Conservation (phyloP, 2,888 invertebrate genomes). For the Exocentrus adspersus region DNA sequence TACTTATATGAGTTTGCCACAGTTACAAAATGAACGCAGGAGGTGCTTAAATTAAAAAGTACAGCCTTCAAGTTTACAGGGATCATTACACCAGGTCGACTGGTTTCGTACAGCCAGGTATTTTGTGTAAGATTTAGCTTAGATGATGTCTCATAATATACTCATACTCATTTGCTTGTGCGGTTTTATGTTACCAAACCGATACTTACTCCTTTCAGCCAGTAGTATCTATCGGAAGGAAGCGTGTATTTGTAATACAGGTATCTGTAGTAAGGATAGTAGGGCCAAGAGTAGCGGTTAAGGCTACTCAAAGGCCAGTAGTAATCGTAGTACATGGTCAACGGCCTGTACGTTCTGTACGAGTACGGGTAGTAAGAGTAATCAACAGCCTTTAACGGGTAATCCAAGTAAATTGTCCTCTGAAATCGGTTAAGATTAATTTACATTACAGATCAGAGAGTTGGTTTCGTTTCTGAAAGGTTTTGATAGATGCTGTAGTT, state of each 20-base stretch:
- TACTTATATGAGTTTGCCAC: constrained; percentile 25
- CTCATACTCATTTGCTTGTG: too few relatives aligned
- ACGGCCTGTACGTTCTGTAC: constrained; percentile 48
- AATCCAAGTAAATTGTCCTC: constrained; percentile 49
- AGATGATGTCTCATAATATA: too few relatives aligned
- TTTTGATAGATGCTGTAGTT: constrained; percentile 12
- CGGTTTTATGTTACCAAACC: neutral
- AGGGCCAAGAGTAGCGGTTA: constrained; percentile 50
- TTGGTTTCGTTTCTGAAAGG: neutral
- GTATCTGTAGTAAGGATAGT: constrained; percentile 50
- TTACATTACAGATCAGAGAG: neutral
- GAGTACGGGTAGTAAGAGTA: constrained; percentile 48
- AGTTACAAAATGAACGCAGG: constrained; percentile 27
- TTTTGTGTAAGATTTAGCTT: neutral
- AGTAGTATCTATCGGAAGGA: constrained; percentile 50
- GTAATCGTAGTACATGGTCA: constrained; percentile 50
- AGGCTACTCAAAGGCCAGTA: constrained; percentile 50
- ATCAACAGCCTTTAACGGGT: constrained; percentile 42
- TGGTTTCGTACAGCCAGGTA: too few relatives aligned
- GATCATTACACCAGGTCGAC: neutral
- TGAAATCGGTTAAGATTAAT: constrained; percentile 37
- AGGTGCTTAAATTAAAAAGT: constrained; percentile 23
- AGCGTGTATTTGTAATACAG: constrained; percentile 50
- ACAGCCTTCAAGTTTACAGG: constrained; percentile 17
- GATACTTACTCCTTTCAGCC: constrained; percentile 51